Base-by-base conservation (phyloP, 2,797 vertebrate genomes). In the Buceros bicornis region DNA sequence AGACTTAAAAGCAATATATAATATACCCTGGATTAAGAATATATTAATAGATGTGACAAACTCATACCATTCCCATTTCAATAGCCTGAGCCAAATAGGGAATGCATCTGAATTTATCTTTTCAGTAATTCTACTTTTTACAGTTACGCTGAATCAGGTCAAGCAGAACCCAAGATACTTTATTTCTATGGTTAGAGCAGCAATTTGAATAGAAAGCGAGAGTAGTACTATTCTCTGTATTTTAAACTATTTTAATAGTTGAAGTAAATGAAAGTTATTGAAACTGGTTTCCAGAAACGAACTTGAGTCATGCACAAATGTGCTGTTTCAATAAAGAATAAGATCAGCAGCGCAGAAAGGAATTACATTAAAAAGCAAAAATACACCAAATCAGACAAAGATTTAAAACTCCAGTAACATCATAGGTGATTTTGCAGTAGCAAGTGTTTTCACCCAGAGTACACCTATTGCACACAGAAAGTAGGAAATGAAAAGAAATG, bases 221-320 rank as follows among this genome's bases (percentile, higher is more conserved):
- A 97, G 48, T 47, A 42, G 64, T 85, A 76, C 51, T 57, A 73
- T 73, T 83, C 91, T 47, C 76, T 56, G 37, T 90, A 97, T 96
- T 96, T 97, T 84, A 93, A 97, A 96, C 51, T 79, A 83, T 84
- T 84, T 92, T 95, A 91, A 96, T 91, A 96, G 76, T 93, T 97
- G 93, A 97, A 97, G 77, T 96, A 95, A 97, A 96, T 95, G 90
- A 95, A 96, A 97, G 69, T 96, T 95, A 95, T 94, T 97, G 84
- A 96, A 97, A 86, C 91, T 64, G 24, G 72, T 85, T 96, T 90
- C 82, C 77, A 95, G 90, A 95, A 94, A 88, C 0, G 62, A 95
- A 97, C 76, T 90, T 85, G 90, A 94, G 93, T 95, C 77, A 62
- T 21, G 40, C 77, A 94, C 66, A 92, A 95, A 97, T 84, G 88